A percentile compares a stretch with the other conserved stretches of the same genome.
phyloP scores from a whole-genome alignment of 2,113 vertebrate genomes.

The Lonchura striata region DNA sequence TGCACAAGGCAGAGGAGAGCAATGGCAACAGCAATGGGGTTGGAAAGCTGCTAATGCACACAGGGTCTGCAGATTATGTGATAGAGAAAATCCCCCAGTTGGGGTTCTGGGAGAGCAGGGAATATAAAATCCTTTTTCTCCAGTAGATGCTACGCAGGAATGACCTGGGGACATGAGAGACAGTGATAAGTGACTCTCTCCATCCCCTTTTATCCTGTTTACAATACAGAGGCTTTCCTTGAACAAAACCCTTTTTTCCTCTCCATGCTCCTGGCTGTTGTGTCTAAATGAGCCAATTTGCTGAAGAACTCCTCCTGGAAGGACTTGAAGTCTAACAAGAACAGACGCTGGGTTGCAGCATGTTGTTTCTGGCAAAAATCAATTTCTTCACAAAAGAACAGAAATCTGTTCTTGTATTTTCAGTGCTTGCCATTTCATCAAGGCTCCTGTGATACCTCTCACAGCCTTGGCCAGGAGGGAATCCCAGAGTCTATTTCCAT shows the following conservation, averaged over 20 bases:
- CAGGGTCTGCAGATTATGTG: constrained; percentile 28
- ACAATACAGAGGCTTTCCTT: constrained; percentile 80
- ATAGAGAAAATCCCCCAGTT: constrained; percentile 53
- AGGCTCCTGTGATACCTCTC: not conserved
- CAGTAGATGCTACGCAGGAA: constrained; percentile 51
- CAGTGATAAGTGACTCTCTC: constrained; percentile 75
- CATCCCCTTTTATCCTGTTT: constrained; percentile 81
- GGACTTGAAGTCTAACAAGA: constrained; percentile 19
- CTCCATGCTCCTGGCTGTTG: constrained; percentile 76
- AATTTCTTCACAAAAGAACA: constrained; percentile 13
- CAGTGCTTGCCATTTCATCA: not conserved
- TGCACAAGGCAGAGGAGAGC: not conserved
- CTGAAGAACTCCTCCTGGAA: constrained; percentile 57
- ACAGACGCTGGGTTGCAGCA: not conserved
- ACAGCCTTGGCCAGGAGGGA: constrained; percentile 3
- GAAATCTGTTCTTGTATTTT: not conserved
- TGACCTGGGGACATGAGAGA: constrained; percentile 78
- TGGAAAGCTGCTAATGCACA: not conserved
- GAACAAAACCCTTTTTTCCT: constrained; percentile 58
- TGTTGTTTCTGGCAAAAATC: constrained; percentile 26
- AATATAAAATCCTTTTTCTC: constrained; percentile 58
- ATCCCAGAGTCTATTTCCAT: not conserved
- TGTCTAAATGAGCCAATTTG: constrained; percentile 74
- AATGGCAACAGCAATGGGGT: not conserved
- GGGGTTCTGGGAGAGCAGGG: constrained; percentile 34